Conservation (phyloP, 2,888 invertebrate species). For the Sphinx pinastri region DNA sequence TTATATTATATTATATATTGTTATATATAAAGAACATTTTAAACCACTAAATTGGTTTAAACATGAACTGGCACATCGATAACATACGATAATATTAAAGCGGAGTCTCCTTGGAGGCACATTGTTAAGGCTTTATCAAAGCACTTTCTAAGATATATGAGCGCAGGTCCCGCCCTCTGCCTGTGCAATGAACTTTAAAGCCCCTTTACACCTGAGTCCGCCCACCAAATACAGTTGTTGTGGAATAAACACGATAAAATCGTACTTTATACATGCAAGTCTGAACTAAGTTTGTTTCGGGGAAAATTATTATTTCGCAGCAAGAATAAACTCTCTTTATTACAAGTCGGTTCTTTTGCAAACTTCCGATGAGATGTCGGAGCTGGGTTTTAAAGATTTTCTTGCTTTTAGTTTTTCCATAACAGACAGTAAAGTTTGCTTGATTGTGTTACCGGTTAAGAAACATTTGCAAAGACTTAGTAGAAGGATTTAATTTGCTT, state of each 20-base stretch:
- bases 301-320: conserved; percentile 54
- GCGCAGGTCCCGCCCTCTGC: conserved; percentile 67
- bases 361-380: conserved; percentile 43
- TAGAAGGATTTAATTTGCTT: conserved; percentile 15
- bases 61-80: conserved; percentile 33
- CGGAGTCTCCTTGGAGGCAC: conserved; percentile 52
- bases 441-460: conserved; percentile 10
- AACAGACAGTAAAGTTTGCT: conserved; percentile 26
- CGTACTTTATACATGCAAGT: conserved; percentile 69
- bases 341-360: conserved; percentile 29
- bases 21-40: conserved; percentile 33
- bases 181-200: conserved; percentile 81
- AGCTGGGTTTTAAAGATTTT: conserved; percentile 36
- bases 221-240: conserved; percentile 78
- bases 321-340: conserved; percentile 37
- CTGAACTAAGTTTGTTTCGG: conserved; percentile 53
- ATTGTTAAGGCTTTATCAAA: conserved; percentile 68
- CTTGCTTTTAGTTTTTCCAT: conserved; percentile 33
- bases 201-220: conserved; percentile 74
- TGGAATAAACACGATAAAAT: conserved; percentile 71
- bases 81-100: conserved; percentile 55
- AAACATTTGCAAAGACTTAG: conserved; percentile 8
- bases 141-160: conserved; percentile 73
- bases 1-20: no score
- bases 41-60: conserved; percentile 36